Conservation (phyloP, 1,140 invertebrate genomes). For the Drosophila bocki region DNA sequence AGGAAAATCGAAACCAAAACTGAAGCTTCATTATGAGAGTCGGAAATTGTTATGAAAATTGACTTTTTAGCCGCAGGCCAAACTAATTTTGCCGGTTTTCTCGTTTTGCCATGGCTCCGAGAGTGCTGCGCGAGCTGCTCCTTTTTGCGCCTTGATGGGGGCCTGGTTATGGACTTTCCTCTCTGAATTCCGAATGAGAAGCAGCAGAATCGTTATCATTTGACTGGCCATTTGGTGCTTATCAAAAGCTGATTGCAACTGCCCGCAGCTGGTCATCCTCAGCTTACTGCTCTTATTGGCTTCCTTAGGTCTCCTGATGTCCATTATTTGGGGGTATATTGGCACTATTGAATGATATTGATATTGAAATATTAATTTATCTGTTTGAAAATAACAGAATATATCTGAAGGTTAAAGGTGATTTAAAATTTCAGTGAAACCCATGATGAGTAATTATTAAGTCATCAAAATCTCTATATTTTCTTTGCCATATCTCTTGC, state of each 20-base stretch:
- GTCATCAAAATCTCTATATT: not conserved
- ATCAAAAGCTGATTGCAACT: constrained; percentile 81
- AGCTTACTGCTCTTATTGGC: constrained; percentile 14
- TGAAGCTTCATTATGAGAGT: constrained; percentile 74
- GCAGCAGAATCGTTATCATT: constrained; percentile 72
- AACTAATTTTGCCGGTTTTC: constrained; percentile 72
- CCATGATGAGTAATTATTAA: not conserved
- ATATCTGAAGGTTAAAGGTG: no score
- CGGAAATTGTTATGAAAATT: constrained; percentile 82
- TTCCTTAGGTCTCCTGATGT: constrained; percentile 10
- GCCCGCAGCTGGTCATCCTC: constrained; percentile 61
- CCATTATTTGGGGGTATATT: not conserved
- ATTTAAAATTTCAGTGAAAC: no score
- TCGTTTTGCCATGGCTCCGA: constrained; percentile 13
- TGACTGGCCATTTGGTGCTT: constrained; percentile 80
- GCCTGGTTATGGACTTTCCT: constrained; percentile 27
- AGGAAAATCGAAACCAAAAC: constrained; percentile 68
- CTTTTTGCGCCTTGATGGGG: constrained; percentile 22
- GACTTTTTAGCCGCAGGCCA: constrained; percentile 73
- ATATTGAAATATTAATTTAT: no score
- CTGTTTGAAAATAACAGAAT: no score
- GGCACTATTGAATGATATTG: not conserved
- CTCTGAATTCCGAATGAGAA: constrained; percentile 43
- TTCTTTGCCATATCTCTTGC: not conserved
- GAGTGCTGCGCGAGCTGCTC: constrained; percentile 33